Conservation (phyloP, 1,140 invertebrate species). For the Chelonus insularis region DNA sequence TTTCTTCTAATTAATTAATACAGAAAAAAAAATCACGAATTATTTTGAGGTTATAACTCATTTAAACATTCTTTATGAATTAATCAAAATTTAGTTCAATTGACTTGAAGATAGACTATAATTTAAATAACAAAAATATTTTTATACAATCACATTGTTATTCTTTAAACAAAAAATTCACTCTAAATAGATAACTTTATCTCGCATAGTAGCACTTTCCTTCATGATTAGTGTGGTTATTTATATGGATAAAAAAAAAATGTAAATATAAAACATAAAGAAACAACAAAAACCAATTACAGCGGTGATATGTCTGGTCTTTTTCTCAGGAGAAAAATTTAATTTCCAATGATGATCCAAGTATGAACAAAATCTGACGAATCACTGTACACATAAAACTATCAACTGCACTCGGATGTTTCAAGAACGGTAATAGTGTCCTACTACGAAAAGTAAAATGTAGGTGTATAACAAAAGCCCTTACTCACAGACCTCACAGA, state of each 20-base stretch:
- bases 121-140: background rate
- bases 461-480: slow-evolving; percentile 41
- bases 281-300: too few relatives aligned
- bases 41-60: too few relatives aligned
- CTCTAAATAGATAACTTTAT: background rate
- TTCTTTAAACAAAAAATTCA: too few relatives aligned
- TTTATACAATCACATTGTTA: background rate
- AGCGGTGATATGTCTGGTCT: too few relatives aligned
- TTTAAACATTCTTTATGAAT: too few relatives aligned
- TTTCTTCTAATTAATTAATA: too few relatives aligned
- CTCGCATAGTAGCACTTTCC: background rate
- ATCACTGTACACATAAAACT: background rate
- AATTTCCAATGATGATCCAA: too few relatives aligned
- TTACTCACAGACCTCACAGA: slow-evolving; percentile 26
- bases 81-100: too few relatives aligned
- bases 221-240: background rate
- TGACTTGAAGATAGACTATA: background rate
- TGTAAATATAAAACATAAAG: background rate
- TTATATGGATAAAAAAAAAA: background rate
- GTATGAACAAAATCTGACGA: background rate
- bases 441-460: background rate
- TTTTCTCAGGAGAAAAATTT: too few relatives aligned
- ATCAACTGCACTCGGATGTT: too few relatives aligned
- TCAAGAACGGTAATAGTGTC: background rate
- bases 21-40: too few relatives aligned